Evolutionary conservation across 37 sponge, comb jelly and placozoan species (phyloP).

Genomic region (Haliclona indistincta): DNA sequence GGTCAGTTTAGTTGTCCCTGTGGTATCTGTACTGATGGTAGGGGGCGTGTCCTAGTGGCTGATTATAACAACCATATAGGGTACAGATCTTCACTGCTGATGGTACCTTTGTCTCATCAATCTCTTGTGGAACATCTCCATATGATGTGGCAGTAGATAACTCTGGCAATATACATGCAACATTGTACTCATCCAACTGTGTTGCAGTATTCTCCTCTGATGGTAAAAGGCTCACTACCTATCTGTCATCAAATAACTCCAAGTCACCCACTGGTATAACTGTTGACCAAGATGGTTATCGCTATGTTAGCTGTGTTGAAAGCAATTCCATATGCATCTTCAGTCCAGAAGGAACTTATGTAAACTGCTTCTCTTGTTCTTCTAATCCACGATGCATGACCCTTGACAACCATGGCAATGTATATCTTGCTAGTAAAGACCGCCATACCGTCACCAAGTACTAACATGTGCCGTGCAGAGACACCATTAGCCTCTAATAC

Average conservation of each 20-base stretch:
- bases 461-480: no score
- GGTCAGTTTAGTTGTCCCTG: constrained; percentile 32
- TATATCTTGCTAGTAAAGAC: no score
- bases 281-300: constrained; percentile 43
- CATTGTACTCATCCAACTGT: neutral
- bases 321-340: no score
- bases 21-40: constrained; percentile 26
- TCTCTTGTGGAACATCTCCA: constrained; percentile 23
- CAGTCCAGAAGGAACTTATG: no score
- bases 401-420: no score
- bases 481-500: no score
- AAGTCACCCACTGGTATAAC: constrained; percentile 34
- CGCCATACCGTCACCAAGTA: no score
- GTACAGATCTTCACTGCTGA: constrained; percentile 41
- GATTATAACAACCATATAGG: constrained; percentile 39
- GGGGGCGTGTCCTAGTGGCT: constrained; percentile 21
- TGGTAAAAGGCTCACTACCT: neutral
- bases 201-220: constrained; percentile 37
- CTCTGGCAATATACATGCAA: constrained; percentile 41
- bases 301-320: no score
- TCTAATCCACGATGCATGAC: no score
- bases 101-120: constrained; percentile 17
- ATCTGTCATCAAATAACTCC: neutral
- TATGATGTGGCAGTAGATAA: constrained; percentile 54
- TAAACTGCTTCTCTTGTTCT: no score